Percentiles rank a stretch among this genome's conserved stretches.
Conservation (phyloP, 1,140 invertebrate species). For the Temnothorax curvispinosus region DNA sequence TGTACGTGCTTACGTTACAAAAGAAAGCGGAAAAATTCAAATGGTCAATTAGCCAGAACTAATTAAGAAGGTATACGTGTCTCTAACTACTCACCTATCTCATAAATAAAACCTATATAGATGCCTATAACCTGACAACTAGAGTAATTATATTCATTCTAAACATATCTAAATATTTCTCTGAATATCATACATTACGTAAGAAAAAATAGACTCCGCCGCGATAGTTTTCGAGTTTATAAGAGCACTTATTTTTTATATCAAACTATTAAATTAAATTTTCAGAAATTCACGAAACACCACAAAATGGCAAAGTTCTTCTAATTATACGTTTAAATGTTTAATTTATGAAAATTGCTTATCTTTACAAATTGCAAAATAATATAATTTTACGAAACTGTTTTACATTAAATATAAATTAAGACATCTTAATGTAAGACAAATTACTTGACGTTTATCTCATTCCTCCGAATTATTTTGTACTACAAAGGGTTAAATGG, state of each 20-base stretch:
- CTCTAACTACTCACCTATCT: not conserved
- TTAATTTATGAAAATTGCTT: not conserved
- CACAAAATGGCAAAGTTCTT: not conserved
- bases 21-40: slow-evolving; percentile 24
- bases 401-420: slow-evolving; percentile 4
- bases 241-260: not conserved
- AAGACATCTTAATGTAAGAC: not conserved
- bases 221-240: not conserved
- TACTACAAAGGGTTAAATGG: not conserved
- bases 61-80: slow-evolving; percentile 25
- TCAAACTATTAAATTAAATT: not conserved
- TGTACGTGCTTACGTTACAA: not conserved
- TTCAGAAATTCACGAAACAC: not conserved
- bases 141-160: not conserved
- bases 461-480: not conserved
- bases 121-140: not conserved
- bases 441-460: not conserved
- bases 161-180: not conserved
- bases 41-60: slow-evolving; percentile 23
- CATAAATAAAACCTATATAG: slow-evolving; percentile 3
- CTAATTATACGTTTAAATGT: slow-evolving; percentile 4
- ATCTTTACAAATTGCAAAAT: not conserved
- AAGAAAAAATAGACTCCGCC: not conserved
- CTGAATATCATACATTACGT: not conserved
- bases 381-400: not conserved